A percentile compares a stretch with the other conserved stretches of the same genome.
These are phyloP conservation scores for Diadromus collaris DNA, from an alignment of 2,888 invertebrate species.

Conservation along the genomic window DNA sequence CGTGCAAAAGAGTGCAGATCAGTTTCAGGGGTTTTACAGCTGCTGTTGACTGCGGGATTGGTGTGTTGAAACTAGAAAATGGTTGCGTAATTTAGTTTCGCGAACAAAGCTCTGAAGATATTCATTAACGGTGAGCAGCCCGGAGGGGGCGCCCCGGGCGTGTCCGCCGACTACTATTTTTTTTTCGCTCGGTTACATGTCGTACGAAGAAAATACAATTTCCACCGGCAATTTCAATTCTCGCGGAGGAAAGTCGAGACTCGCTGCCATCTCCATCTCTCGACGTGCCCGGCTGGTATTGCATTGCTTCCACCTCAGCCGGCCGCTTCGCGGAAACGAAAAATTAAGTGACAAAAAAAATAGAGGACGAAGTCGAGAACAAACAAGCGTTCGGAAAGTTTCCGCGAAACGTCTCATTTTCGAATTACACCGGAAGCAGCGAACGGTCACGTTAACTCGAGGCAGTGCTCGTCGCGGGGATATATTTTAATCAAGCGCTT, in stretches of 20 bases:
- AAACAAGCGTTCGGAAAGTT: slow-evolving; percentile 68
- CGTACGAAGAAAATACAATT: slow-evolving; percentile 26
- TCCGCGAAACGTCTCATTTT: slow-evolving; percentile 70
- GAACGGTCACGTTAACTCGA: slow-evolving; percentile 1
- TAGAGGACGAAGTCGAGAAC: slow-evolving; percentile 3
- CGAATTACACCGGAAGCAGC: slow-evolving; percentile 67
- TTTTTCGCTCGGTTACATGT: slow-evolving; percentile 29
- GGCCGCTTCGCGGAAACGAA: slow-evolving; percentile 5
- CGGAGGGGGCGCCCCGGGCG: background rate
- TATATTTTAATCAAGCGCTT: slow-evolving; percentile 74
- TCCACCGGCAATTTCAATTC: slow-evolving; percentile 17
- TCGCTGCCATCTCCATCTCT: slow-evolving; percentile 26
- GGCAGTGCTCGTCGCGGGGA: slow-evolving; percentile 30
- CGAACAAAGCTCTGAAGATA: slow-evolving; percentile 45
- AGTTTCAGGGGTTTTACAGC: slow-evolving; percentile 3
- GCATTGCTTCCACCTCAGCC: background rate
- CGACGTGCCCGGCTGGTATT: slow-evolving; percentile 2
- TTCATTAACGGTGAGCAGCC: slow-evolving; percentile 41
- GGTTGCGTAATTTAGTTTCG: slow-evolving; percentile 38
- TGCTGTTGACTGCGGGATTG: slow-evolving; percentile 4
- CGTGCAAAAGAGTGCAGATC: slow-evolving; percentile 25
- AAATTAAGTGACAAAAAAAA: slow-evolving; percentile 30
- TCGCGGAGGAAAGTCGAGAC: background rate
- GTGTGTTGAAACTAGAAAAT: slow-evolving; percentile 29
- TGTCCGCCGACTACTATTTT: background rate